Evolutionary conservation across 64 coral and sea anemone genomes (phyloP), one percentile per base, ranked within the genome.

Genomic region (Porites australiensis): DNA sequence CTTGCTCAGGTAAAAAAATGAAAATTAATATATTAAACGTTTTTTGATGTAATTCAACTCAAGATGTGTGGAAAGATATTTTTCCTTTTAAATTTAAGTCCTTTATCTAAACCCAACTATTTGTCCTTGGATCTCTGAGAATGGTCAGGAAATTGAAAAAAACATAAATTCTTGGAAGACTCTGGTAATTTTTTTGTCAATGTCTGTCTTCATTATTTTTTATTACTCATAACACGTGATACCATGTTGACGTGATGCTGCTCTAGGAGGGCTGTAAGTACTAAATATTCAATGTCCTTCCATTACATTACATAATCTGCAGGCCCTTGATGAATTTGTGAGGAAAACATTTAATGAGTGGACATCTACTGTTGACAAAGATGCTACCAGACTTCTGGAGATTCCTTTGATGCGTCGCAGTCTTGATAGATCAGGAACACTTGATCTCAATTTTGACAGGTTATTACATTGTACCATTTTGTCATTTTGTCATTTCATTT

Each of bases 301-400:
- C 16, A 16, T 48, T 43, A 27, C 15, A 20, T 21, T 55, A 37
- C 51, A 52, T 22, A 53, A 52, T 77, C 75, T 78, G 22, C 63
- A 98, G 96, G 98, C 98, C 72, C 86, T 99, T 72, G 98, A 99
- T 81, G 98, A 99, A 52, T 99, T 87, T 96, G 98, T 99, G 43
- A 91, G 98, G 70, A 99, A 99, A 86, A 99, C 98, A 16, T 99
- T 99, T 49, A 99, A 99, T 86, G 98, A 99, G 82, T 99, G 98
- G 98, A 94, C 91, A n/a, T 79, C 91, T 3, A 91, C 79, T 47
- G 98, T 99, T 19, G 98, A 99, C 59, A 99, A 99, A 88, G 98
- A 96, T 44, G 93, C 94, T 13, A 69, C 68, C 27, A 96, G 77
- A 90, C 88, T 96, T 54, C 89, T 99, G 60, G 98, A 99, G 61